phyloP scores from a whole-genome alignment of 2,797 vertebrate genomes.

The Poecilia velifera region DNA sequence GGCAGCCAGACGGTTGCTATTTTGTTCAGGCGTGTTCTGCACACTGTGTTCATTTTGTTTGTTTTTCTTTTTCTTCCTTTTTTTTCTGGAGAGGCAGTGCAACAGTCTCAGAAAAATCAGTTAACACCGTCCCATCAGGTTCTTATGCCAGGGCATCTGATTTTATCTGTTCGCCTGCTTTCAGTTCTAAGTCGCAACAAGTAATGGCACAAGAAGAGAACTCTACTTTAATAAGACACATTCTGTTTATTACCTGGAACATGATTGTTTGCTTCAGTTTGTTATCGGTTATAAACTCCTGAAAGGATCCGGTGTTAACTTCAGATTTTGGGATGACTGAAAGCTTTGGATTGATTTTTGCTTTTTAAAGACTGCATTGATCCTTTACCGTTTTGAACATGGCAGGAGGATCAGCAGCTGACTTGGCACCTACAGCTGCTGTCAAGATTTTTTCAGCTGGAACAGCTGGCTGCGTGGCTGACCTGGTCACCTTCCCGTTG shows the following conservation, averaged over 20 bases:
- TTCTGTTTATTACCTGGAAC: constrained; percentile 40
- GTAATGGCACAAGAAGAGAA: constrained; percentile 10
- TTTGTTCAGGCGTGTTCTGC: neutral
- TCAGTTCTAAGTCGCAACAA: constrained; percentile 11
- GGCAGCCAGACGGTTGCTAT: neutral
- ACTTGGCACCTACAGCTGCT: constrained; percentile 55
- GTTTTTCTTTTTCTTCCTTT: too few relatives aligned
- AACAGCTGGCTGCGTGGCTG: constrained; percentile 88
- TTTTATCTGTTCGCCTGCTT: neutral
- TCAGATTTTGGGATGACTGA: neutral
- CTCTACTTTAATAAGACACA: constrained; percentile 9
- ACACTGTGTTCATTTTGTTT: neutral
- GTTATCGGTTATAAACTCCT: neutral
- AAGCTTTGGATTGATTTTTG: neutral
- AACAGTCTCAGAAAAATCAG: too few relatives aligned
- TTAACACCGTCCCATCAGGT: neutral
- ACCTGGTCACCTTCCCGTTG: constrained; percentile 91
- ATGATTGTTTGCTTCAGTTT: constrained; percentile 22
- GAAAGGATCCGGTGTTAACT: neutral
- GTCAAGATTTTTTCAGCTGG: constrained; percentile 89
- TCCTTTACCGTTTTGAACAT: constrained; percentile 36
- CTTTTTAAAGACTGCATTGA: neutral
- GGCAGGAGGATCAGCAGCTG: constrained; percentile 35
- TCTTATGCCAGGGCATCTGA: neutral
- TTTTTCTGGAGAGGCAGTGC: neutral